Evolutionary conservation across 2,888 invertebrate genomes (phyloP), one percentile per base, ranked within the genome.

Genomic region (Prionchulus punctatus): DNA sequence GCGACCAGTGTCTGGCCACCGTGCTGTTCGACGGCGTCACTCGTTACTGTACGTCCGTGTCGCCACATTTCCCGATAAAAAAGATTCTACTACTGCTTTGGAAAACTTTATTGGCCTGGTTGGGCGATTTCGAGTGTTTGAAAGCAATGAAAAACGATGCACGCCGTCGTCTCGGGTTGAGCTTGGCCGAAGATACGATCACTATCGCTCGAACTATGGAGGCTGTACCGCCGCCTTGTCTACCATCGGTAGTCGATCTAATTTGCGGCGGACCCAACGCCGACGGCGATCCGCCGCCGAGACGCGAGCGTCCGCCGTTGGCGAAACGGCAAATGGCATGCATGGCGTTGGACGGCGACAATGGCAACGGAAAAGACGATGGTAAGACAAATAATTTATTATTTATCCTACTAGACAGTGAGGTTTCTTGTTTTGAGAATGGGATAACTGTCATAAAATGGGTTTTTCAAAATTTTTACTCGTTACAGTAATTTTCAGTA

Each of bases 11-110:
- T 53, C 73, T 94, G 30, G 82, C 86, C 42, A 83, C 92, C 1
- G 86, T 89, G 68, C 77, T 98, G 54, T 79, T 98, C 58, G 84
- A 86, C 61, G 94, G 98, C 94, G 87, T 96, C 30, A 91, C 91
- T 31, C 81, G 85, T 64, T 90, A 96, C 70, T 96, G 96, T 74
- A 87, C 89, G 64, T 94, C 94, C 1, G 83, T 85, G 28, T 86
- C 89, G 3, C 90, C 94, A 23, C 92, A 96, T 76, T 96, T 91
- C 75, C 98, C 98, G 1, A 94, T 98, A 82, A 94, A 92, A 72
- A 99, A 98, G 76, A 87, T 96, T 12, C 77, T 99, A 23, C 76
- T 99, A 51, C 76, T 98, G 23, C 72, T 94, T 1, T 98, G 98
- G 98, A 98, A 98, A 76, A 80, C 89, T 12, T 81, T 94, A 57